A percentile compares a stretch with the other conserved stretches of the same genome.
Evolutionary conservation across 1,140 invertebrate species (phyloP).

Genomic region (Drosophila simulans): DNA sequence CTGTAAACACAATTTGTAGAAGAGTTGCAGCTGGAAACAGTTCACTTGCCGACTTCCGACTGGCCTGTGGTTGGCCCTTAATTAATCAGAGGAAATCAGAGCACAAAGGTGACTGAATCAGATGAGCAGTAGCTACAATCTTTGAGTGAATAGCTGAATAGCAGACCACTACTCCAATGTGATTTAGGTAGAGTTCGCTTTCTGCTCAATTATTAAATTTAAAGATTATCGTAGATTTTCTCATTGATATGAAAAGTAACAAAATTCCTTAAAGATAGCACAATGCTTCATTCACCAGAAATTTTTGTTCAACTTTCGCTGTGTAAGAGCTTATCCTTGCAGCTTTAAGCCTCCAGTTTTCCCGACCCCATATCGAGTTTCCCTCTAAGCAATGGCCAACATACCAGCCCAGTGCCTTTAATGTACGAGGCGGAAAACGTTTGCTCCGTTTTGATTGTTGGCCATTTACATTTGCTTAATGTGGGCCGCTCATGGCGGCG

Average conservation of each 20-base stretch:
- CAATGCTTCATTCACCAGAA: no score
- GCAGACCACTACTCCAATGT: no score
- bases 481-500: slow-evolving; percentile 49
- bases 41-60: slow-evolving; percentile 22
- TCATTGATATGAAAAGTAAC: no score
- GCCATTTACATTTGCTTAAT: slow-evolving; percentile 70
- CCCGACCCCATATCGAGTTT: not conserved
- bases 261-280: no score
- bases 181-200: not conserved
- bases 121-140: slow-evolving; percentile 10
- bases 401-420: slow-evolving; percentile 17
- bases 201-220: not conserved
- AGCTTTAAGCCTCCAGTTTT: slow-evolving; percentile 9
- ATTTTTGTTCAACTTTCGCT: no score
- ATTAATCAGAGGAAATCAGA: slow-evolving; percentile 39
- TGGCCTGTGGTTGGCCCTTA: slow-evolving; percentile 27
- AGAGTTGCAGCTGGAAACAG: slow-evolving; percentile 20
- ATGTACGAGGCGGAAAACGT: slow-evolving; percentile 5
- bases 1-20: slow-evolving; percentile 56
- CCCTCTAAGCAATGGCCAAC: not conserved
- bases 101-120: slow-evolving; percentile 23
- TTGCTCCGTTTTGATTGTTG: slow-evolving; percentile 38
- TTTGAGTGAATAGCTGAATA: not conserved
- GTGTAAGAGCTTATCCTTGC: no score
- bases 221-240: no score